A percentile compares a stretch with the other conserved stretches of the same genome.
These are phyloP conservation scores for Ploceus nigricollis DNA, from an alignment of 2,113 vertebrate species.

Conservation along the genomic window DNA sequence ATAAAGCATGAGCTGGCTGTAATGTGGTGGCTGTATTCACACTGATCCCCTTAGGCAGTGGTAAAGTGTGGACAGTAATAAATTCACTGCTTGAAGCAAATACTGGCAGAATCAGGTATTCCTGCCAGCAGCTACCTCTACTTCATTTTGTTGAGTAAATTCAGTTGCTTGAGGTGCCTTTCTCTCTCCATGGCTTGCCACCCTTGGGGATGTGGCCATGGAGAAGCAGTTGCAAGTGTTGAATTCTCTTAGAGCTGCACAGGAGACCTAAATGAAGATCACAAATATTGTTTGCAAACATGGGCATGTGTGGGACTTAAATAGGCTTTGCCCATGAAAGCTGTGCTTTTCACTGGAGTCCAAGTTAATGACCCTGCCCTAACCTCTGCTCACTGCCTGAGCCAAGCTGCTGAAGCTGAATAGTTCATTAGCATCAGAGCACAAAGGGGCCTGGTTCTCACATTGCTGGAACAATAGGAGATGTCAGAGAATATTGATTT, in stretches of 20 bases:
- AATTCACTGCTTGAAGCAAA: neutral
- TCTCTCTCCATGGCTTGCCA: neutral
- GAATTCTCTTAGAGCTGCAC: neutral
- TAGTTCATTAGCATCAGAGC: neutral
- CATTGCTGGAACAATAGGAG: neutral
- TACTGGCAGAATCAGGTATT: neutral
- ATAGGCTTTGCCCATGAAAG: neutral
- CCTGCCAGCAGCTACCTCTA: neutral
- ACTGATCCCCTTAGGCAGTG: neutral
- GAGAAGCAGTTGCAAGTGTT: neutral
- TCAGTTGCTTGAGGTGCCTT: neutral
- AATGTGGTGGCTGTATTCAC: neutral
- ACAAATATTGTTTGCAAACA: neutral
- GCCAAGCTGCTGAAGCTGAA: neutral
- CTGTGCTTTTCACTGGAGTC: neutral
- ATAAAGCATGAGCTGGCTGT: neutral
- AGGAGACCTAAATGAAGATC: neutral
- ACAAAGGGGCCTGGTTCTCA: neutral
- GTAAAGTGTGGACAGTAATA: neutral
- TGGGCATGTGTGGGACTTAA: neutral
- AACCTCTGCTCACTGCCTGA: neutral
- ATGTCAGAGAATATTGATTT: neutral
- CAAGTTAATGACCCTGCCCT: neutral
- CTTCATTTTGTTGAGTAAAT: neutral
- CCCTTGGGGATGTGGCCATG: fast-evolving